Percentiles rank a stretch among this genome's conserved stretches.
Conservation (phyloP, 2,113 vertebrate species). For the Romanogobio albipinnatus region DNA sequence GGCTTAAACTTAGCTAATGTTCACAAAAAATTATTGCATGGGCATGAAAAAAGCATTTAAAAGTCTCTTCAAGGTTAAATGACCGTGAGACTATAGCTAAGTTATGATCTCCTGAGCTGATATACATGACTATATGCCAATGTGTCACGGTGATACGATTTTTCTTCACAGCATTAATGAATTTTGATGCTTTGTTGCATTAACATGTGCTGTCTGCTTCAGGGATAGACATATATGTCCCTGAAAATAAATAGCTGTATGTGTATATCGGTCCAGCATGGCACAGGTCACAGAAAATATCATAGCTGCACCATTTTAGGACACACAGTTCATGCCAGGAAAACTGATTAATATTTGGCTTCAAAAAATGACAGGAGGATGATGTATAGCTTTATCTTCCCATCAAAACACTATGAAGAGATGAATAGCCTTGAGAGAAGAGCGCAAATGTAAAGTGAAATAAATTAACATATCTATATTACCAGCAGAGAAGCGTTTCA, state of each 20-base stretch:
- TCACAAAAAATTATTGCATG: slow-evolving; percentile 55
- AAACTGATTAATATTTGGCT: slow-evolving; percentile 93
- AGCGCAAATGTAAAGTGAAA: slow-evolving; percentile 83
- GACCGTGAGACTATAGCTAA: not conserved
- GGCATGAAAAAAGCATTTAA: slow-evolving; percentile 71
- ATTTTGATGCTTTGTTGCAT: slow-evolving; percentile 40
- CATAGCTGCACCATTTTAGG: slow-evolving; percentile 6
- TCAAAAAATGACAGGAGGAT: slow-evolving; percentile 85
- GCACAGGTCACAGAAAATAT: not conserved
- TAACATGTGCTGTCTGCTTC: slow-evolving; percentile 14
- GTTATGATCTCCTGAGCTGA: slow-evolving; percentile 19
- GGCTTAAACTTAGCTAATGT: too few relatives aligned
- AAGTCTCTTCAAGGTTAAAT: slow-evolving; percentile 25
- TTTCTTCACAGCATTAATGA: slow-evolving; percentile 2
- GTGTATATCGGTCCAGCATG: not conserved
- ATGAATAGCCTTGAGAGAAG: slow-evolving; percentile 85
- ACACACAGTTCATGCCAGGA: slow-evolving; percentile 75
- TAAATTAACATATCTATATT: slow-evolving; percentile 92
- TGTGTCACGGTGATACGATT: not conserved
- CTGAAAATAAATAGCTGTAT: not conserved
- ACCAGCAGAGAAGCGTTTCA: slow-evolving; percentile 83
- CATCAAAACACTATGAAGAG: slow-evolving; percentile 89
- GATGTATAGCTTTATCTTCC: slow-evolving; percentile 86
- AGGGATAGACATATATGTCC: not conserved
- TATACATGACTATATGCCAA: not conserved